Evolutionary conservation across 2,888 invertebrate genomes (phyloP).

Genomic region (Cantharis rustica): DNA sequence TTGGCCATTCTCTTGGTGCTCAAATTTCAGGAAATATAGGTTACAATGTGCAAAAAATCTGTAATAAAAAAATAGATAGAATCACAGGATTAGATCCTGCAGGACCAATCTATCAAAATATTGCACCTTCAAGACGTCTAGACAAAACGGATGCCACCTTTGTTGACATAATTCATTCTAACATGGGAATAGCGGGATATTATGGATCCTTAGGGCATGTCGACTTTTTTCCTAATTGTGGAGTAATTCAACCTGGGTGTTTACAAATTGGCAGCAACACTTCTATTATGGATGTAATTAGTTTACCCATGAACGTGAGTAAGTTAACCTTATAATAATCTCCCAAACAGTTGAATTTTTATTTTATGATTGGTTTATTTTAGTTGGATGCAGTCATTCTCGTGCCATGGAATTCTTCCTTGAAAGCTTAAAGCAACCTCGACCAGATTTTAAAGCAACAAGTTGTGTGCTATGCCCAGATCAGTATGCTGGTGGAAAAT

Average conservation of each 20-base stretch:
- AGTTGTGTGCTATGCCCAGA: background rate
- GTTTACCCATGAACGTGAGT: background rate
- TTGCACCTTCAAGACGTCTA: background rate
- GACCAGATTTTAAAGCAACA: background rate
- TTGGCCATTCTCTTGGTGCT: background rate
- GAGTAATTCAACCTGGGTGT: constrained; percentile 63
- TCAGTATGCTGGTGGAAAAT: background rate
- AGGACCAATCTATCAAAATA: background rate
- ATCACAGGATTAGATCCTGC: background rate
- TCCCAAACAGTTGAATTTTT: background rate
- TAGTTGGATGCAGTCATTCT: background rate
- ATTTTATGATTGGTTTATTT: background rate
- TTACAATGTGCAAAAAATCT: background rate
- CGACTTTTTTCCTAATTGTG: constrained; percentile 68
- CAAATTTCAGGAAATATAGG: background rate
- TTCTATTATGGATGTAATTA: background rate
- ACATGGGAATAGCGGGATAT: constrained; percentile 55
- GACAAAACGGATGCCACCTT: constrained; percentile 53
- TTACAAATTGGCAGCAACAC: background rate
- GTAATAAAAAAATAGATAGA: background rate
- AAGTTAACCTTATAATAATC: background rate
- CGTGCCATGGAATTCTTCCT: background rate
- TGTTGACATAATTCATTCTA: constrained; percentile 63
- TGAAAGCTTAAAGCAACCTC: background rate
- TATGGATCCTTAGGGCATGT: constrained; percentile 57